Evolutionary conservation across 2,888 invertebrate genomes (phyloP).

Genomic region (Neuroscelio doddi): DNA sequence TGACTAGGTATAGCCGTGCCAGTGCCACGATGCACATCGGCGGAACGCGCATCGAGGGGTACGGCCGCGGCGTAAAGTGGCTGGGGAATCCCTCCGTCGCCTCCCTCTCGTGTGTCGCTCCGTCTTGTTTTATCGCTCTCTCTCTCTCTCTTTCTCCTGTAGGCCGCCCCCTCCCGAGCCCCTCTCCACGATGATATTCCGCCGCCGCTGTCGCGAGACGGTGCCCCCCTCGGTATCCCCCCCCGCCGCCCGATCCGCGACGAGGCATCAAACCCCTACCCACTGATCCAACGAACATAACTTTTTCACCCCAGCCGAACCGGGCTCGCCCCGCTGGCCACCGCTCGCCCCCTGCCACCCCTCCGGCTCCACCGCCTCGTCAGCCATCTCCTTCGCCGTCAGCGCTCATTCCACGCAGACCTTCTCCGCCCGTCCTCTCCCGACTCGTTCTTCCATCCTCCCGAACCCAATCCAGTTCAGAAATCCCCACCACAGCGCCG

Average conservation of each 20-base stretch:
- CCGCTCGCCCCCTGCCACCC: constrained; percentile 4
- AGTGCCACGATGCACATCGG: constrained; percentile 66
- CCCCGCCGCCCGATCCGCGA: constrained; percentile 38
- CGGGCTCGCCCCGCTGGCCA: constrained; percentile 31
- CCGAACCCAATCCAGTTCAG: constrained; percentile 60
- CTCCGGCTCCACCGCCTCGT: constrained; percentile 10
- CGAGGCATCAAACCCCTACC: constrained; percentile 54
- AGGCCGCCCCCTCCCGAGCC: constrained; percentile 30
- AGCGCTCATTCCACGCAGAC: constrained; percentile 23
- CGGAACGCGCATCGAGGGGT: constrained; percentile 70
- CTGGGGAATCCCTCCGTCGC: constrained; percentile 49
- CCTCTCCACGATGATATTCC: constrained; percentile 22
- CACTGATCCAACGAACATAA: constrained; percentile 54
- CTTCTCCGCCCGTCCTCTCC: constrained; percentile 21
- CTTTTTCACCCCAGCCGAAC: constrained; percentile 51
- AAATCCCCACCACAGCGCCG: constrained; percentile 56
- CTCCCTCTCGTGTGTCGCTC: constrained; percentile 20
- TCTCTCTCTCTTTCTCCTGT: constrained; percentile 25
- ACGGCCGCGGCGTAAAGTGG: constrained; percentile 48
- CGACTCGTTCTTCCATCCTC: constrained; percentile 49
- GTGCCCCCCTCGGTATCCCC: neutral
- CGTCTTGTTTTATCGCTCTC: constrained; percentile 34
- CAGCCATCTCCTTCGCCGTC: constrained; percentile 34
- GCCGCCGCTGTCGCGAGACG: constrained; percentile 27
- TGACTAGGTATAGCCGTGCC: constrained; percentile 58